Base-by-base conservation (phyloP, 23 tunicate species). In the Clavelina lepadiformis region DNA sequence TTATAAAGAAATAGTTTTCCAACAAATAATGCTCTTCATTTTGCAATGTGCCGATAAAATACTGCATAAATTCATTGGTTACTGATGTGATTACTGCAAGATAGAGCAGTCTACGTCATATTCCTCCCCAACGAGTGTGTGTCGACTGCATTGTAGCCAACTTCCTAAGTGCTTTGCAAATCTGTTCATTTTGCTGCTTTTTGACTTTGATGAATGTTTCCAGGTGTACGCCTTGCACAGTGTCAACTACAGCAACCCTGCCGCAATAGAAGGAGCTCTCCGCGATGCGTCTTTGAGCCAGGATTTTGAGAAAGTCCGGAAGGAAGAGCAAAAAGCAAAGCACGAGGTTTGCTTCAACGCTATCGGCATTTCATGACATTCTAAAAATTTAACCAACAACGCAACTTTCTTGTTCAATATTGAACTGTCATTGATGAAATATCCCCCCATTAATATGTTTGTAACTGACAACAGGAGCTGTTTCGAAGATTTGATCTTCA, bases 161-260 rank as follows among this genome's bases (percentile, higher is more conserved):
- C n/a, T n/a, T n/a, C n/a, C n/a, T n/a, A n/a, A n/a, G n/a, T n/a
- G n/a, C n/a, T n/a, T n/a, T n/a, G n/a, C n/a, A n/a, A n/a, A n/a
- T n/a, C n/a, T n/a, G n/a, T n/a, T n/a, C n/a, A n/a, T n/a, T n/a
- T n/a, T n/a, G n/a, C n/a, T n/a, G n/a, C n/a, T n/a, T n/a, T n/a
- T n/a, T n/a, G n/a, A n/a, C n/a, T n/a, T n/a, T n/a, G n/a, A n/a
- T n/a, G n/a, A n/a, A n/a, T 11, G 49, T 32, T 56, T 57, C 29
- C 41, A 89, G 97, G 97, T 89, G 3, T 89, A 62, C 45, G 32
- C 74, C 25, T 45, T 89, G 2, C 97, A 89, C 62, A 32, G 63
- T 11, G 88, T 89, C 8, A 51, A 89, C 30, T 89, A 80, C 75
- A 89, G 46, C 53, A 46, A 89, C 65, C 97, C 88, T 8, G 41